phyloP scores from a whole-genome alignment of 2,797 vertebrate genomes.

The Acanthurus tractus region DNA sequence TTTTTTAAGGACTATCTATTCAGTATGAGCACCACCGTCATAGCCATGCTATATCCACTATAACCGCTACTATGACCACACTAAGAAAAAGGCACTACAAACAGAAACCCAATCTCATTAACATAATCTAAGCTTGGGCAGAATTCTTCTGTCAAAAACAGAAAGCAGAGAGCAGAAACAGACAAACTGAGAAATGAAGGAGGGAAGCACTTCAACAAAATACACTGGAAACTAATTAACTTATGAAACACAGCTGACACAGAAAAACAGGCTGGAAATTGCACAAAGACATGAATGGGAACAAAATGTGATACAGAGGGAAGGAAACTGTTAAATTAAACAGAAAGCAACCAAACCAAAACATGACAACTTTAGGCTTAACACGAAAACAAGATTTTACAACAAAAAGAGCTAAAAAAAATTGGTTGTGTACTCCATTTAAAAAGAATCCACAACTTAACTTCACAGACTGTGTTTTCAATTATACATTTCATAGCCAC shows the following conservation, averaged over 20 bases:
- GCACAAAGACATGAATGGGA: too few relatives aligned
- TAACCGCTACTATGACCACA: background rate
- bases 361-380: background rate
- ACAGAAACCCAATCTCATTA: background rate
- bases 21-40: background rate
- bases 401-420: background rate
- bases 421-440: background rate
- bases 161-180: too few relatives aligned
- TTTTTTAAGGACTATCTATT: background rate
- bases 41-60: background rate
- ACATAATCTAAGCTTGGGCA: background rate
- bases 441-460: constrained; percentile 3
- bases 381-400: background rate
- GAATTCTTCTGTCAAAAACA: background rate
- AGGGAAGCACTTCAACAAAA: too few relatives aligned
- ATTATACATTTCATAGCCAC: background rate
- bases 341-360: too few relatives aligned
- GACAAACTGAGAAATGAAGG: too few relatives aligned
- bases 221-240: too few relatives aligned
- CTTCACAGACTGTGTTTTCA: background rate
- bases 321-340: too few relatives aligned
- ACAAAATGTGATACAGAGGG: too few relatives aligned
- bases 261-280: too few relatives aligned
- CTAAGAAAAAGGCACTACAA: too few relatives aligned
- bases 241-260: too few relatives aligned